Conservation (phyloP, 2,888 invertebrate genomes). For the Drosophila prostipennis region DNA sequence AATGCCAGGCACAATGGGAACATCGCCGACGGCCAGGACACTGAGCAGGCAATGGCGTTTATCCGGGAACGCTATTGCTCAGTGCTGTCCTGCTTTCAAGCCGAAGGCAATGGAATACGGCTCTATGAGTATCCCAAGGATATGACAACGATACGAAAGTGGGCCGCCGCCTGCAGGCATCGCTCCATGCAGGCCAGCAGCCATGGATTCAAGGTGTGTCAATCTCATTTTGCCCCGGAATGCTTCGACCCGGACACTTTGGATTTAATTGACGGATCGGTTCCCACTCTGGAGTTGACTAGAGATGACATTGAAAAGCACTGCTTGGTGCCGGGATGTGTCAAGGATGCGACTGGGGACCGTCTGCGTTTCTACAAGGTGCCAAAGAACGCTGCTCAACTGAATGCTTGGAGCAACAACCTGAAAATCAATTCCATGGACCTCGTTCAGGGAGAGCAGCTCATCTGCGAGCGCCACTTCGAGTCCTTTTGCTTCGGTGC, state of each 20-base stretch:
- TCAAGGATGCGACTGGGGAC: conserved; percentile 9
- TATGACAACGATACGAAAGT: conserved; percentile 55
- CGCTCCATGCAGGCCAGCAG: conserved; percentile 72
- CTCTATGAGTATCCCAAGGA: conserved; percentile 69
- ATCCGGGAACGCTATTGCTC: conserved; percentile 73
- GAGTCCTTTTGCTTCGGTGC: conserved; percentile 61
- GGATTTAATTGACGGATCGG: conserved; percentile 50
- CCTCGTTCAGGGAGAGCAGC: conserved; percentile 29
- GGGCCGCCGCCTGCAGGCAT: conserved; percentile 75
- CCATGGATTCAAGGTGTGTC: conserved; percentile 69
- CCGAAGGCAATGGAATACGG: conserved; percentile 45
- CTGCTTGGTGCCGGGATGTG: conserved; percentile 59
- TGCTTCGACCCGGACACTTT: conserved; percentile 56
- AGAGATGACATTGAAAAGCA: conserved; percentile 24
- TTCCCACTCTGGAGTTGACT: conserved; percentile 58
- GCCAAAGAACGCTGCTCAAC: conserved; percentile 44
- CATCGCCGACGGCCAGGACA: conserved; percentile 60
- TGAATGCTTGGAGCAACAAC: conserved; percentile 71
- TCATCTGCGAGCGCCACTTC: conserved; percentile 76
- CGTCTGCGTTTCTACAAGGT: conserved; percentile 54
- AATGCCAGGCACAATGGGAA: conserved; percentile 69
- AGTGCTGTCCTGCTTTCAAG: conserved; percentile 69
- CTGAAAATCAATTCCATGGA: conserved; percentile 39
- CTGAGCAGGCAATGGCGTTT: conserved; percentile 56
- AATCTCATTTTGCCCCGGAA: conserved; percentile 58